phyloP scores from a whole-genome alignment of 2,113 vertebrate species.

The Ia io region DNA sequence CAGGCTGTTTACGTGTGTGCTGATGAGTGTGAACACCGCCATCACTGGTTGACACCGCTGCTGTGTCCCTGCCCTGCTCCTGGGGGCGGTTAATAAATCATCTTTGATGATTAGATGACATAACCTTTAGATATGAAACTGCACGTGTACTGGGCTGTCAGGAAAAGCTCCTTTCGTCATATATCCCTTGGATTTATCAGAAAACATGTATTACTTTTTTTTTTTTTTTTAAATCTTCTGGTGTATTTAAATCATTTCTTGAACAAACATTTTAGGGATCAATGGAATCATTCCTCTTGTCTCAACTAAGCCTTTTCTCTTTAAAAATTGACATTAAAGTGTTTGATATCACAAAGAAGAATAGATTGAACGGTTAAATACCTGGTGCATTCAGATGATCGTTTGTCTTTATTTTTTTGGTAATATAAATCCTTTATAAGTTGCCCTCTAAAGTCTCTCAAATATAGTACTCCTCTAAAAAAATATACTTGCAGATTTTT shows the following conservation, averaged over 20 bases:
- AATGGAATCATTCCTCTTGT: slow-evolving; percentile 10
- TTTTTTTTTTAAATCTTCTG: background rate
- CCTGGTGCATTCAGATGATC: slow-evolving; percentile 6
- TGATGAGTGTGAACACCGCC: background rate
- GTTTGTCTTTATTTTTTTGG: background rate
- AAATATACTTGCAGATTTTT: slow-evolving; percentile 2
- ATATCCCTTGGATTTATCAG: slow-evolving; percentile 44
- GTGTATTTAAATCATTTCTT: slow-evolving; percentile 52
- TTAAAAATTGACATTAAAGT: slow-evolving; percentile 14
- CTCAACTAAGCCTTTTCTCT: slow-evolving; percentile 20
- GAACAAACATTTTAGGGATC: slow-evolving; percentile 35
- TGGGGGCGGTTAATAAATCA: slow-evolving; percentile 41
- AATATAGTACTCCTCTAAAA: slow-evolving; percentile 12
- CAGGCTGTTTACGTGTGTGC: background rate
- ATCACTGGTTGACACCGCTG: background rate
- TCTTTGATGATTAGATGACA: slow-evolving; percentile 69
- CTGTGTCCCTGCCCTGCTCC: background rate
- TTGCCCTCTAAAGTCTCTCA: slow-evolving; percentile 16
- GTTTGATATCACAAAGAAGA: background rate
- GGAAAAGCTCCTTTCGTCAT: slow-evolving; percentile 43
- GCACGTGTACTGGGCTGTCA: slow-evolving; percentile 36
- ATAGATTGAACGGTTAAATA: slow-evolving; percentile 39
- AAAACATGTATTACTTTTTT: slow-evolving; percentile 46
- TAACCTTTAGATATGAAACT: slow-evolving; percentile 72
- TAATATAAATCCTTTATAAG: slow-evolving; percentile 23